These are phyloP conservation scores for Darevskia nairensis DNA, from an alignment of 2,797 vertebrate genomes.

Conservation along the genomic window DNA sequence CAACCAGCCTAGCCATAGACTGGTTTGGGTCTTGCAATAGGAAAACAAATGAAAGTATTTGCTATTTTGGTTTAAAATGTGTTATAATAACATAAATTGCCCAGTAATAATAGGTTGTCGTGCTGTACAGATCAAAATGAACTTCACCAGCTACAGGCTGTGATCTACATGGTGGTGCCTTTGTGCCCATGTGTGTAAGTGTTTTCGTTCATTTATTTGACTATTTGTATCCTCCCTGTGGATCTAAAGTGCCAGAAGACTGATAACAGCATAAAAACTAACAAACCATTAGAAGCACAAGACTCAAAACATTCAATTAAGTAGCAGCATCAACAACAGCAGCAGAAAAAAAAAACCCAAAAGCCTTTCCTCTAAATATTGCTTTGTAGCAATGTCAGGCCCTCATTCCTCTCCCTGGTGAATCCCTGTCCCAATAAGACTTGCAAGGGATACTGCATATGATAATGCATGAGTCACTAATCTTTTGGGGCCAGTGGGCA, in stretches of 20 bases:
- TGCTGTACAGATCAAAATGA: not conserved
- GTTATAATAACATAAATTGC: not conserved
- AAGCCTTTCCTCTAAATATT: not conserved
- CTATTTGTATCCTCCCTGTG: not conserved
- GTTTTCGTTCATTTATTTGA: not conserved
- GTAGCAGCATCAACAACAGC: not conserved
- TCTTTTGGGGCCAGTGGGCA: too few species aligned
- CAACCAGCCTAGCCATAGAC: too few species aligned
- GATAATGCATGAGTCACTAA: too few species aligned
- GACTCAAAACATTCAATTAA: not conserved
- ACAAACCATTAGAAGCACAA: not conserved
- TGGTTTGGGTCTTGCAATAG: not conserved
- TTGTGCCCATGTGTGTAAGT: not conserved
- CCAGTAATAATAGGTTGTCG: not conserved
- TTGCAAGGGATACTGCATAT: too few species aligned
- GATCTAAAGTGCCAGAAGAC: not conserved
- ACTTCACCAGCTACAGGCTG: not conserved
- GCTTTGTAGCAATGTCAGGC: too few species aligned
- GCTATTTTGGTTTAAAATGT: not conserved
- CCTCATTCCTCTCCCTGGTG: too few species aligned
- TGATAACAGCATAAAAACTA: not conserved
- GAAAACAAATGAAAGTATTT: not conserved
- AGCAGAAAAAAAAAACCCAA: not conserved
- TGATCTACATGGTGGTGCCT: not conserved
- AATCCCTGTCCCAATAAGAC: too few species aligned